Evolutionary conservation across 2,113 vertebrate species (phyloP).

Genomic region (Heteronetta atricapilla): DNA sequence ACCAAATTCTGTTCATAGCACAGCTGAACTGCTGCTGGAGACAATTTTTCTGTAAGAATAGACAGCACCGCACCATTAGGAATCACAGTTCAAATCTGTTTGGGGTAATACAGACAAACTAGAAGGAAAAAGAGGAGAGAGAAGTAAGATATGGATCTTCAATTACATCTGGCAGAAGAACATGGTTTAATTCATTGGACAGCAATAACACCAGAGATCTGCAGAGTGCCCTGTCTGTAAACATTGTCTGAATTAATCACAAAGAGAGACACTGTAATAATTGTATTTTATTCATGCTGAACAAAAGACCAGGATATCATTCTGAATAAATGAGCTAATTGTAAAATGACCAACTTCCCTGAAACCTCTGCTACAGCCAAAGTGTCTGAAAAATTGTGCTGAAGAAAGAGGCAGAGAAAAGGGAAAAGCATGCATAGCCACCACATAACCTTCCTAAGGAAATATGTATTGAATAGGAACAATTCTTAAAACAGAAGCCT

Average conservation of each 20-base stretch:
- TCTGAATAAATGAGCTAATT: slow-evolving; percentile 39
- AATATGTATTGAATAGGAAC: background rate
- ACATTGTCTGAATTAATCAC: slow-evolving; percentile 37
- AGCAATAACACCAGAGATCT: background rate
- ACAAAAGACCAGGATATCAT: slow-evolving; percentile 7
- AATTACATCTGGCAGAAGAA: slow-evolving; percentile 49
- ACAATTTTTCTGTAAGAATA: slow-evolving; percentile 20
- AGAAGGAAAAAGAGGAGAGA: background rate
- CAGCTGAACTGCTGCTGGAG: background rate
- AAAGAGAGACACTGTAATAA: slow-evolving; percentile 25
- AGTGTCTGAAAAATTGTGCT: background rate
- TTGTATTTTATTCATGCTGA: slow-evolving; percentile 37
- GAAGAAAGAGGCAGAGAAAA: background rate
- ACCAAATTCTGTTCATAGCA: background rate
- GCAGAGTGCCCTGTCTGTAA: background rate
- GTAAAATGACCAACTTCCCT: background rate
- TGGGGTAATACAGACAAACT: background rate
- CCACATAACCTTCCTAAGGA: background rate
- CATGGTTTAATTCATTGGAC: background rate
- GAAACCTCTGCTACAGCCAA: background rate
- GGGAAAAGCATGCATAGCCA: background rate
- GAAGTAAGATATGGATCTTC: slow-evolving; percentile 41
- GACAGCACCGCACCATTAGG: background rate
- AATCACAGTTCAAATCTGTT: background rate
- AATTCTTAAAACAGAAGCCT: background rate